Evolutionary conservation across 2,888 invertebrate species (phyloP).

Genomic region (Lycia hirtaria): DNA sequence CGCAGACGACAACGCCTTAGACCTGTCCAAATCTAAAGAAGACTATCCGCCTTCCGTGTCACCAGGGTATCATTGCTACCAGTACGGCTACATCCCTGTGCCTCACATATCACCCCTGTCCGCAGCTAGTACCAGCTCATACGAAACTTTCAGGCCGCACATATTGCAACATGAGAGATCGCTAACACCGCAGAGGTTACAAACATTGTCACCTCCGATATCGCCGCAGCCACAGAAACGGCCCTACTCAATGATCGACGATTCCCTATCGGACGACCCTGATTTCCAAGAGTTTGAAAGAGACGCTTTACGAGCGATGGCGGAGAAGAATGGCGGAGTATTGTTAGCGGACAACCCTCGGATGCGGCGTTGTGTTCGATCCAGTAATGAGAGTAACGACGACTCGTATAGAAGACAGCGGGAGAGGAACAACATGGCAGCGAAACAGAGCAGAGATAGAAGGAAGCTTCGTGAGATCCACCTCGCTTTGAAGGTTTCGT

Average conservation of each 20-base stretch:
- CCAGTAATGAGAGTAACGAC: conserved; percentile 80
- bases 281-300: conserved; percentile 89
- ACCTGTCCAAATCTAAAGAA: conserved; percentile 55
- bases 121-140: conserved; percentile 40
- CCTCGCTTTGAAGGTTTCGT: conserved; percentile 94
- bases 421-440: conserved; percentile 97
- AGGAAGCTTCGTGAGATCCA: conserved; percentile 96
- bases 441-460: conserved; percentile 96
- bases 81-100: conserved; percentile 38
- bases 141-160: conserved; percentile 38
- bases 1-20: conserved; percentile 60
- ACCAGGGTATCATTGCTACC: conserved; percentile 30
- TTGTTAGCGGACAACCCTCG: conserved; percentile 86
- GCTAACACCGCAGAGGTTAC: conserved; percentile 28
- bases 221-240: conserved; percentile 46
- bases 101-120: not conserved
- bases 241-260: conserved; percentile 39
- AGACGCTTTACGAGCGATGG: conserved; percentile 87
- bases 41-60: conserved; percentile 19
- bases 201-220: conserved; percentile 50
- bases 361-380: conserved; percentile 85
- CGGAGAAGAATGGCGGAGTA: conserved; percentile 84
- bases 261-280: conserved; percentile 69
- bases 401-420: conserved; percentile 95
- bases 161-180: conserved; percentile 32